Percentiles rank a stretch among this genome's conserved stretches.
Evolutionary conservation across 2,888 invertebrate species (phyloP).

Genomic region (Lordiphosa andalusiaca): DNA sequence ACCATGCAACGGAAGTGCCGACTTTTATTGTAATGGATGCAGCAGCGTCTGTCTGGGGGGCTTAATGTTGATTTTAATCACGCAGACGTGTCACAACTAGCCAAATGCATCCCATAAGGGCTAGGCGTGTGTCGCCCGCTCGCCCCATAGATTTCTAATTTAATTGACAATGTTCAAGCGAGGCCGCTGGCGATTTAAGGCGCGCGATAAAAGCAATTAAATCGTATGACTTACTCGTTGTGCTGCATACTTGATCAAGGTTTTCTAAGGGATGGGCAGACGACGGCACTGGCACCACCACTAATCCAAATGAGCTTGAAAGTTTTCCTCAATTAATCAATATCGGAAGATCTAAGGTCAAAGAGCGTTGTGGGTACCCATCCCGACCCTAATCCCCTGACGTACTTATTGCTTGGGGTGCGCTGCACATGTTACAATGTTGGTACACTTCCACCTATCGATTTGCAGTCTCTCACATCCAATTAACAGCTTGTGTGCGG

Average conservation of each 20-base stretch:
- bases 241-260: slow-evolving; percentile 38
- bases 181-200: slow-evolving; percentile 31
- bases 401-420: slow-evolving; percentile 1
- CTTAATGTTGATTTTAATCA: slow-evolving; percentile 45
- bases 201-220: slow-evolving; percentile 47
- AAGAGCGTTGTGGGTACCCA: neutral
- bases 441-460: slow-evolving; percentile 33
- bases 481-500: slow-evolving; percentile 40
- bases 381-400: slow-evolving; percentile 24
- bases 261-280: slow-evolving; percentile 11
- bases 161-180: slow-evolving; percentile 34
- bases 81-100: slow-evolving; percentile 44
- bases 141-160: slow-evolving; percentile 33
- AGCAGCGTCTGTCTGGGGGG: slow-evolving; percentile 26
- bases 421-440: neutral
- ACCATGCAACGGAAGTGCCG: slow-evolving; percentile 35
- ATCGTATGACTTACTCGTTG: slow-evolving; percentile 38
- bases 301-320: neutral
- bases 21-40: slow-evolving; percentile 38
- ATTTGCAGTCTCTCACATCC: slow-evolving; percentile 43
- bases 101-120: slow-evolving; percentile 26
- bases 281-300: slow-evolving; percentile 1
- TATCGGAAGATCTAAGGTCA: slow-evolving; percentile 29
- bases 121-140: slow-evolving; percentile 10
- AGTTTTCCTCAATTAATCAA: slow-evolving; percentile 7